These are phyloP conservation scores for Lethenteron reissneri DNA, from an alignment of 2,113 vertebrate genomes.

Conservation along the genomic window DNA sequence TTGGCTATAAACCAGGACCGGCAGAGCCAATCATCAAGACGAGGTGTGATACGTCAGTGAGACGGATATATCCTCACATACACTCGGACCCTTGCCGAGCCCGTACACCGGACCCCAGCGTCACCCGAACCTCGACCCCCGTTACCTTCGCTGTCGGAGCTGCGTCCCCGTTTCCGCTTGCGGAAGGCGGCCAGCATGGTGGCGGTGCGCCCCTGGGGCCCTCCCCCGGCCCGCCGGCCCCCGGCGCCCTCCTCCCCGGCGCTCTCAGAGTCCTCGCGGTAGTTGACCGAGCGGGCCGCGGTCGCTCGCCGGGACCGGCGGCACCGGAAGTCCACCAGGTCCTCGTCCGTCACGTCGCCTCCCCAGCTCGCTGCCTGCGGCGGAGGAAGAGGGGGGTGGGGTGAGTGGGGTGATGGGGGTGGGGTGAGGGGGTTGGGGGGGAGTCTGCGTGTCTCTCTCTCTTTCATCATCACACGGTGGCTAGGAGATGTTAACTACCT, in stretches of 20 bases:
- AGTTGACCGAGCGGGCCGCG: constrained; percentile 73
- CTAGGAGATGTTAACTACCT: too few relatives aligned
- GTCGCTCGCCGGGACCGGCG: constrained; percentile 51
- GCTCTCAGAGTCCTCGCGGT: constrained; percentile 79
- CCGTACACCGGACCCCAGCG: background rate
- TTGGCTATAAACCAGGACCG: too few relatives aligned
- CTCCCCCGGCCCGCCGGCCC: constrained; percentile 23
- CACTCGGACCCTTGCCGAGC: background rate
- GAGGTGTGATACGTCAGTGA: too few relatives aligned
- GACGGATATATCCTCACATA: background rate
- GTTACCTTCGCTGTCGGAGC: constrained; percentile 71
- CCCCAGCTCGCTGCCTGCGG: constrained; percentile 44
- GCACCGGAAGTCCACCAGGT: constrained; percentile 40
- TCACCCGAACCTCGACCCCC: background rate
- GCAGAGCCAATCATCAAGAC: too few relatives aligned
- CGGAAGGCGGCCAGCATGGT: constrained; percentile 7
- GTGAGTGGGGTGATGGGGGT: background rate
- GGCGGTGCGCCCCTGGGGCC: constrained; percentile 35
- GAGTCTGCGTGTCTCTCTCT: too few relatives aligned
- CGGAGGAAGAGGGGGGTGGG: background rate
- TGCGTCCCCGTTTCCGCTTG: constrained; percentile 28
- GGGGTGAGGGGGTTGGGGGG: background rate
- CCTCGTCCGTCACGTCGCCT: constrained; percentile 57
- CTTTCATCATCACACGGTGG: too few relatives aligned
- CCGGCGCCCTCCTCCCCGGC: constrained; percentile 40